Evolutionary conservation across 2,797 vertebrate species (phyloP), one percentile per base, ranked within the genome.

Genomic region (Rhinatrema bivittatum): DNA sequence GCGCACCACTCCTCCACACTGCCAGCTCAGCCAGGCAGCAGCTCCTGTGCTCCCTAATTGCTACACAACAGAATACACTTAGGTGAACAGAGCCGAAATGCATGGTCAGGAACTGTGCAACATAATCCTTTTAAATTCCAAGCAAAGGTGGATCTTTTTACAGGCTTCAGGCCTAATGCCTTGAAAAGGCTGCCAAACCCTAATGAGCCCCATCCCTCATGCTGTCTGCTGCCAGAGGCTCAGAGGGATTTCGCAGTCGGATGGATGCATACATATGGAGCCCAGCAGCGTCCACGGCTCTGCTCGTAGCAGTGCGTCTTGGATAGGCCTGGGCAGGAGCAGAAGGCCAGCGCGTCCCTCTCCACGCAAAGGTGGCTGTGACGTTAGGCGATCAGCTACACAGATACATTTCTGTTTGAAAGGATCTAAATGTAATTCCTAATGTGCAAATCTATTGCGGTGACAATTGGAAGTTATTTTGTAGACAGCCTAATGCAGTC

Each of bases 201-300:
- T 57, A 55, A 55, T 48, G 55, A 67, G 50, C 39, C 53, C n/a
- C 25, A 15, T 16, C 29, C 42, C 25, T 44, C 47, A 35, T 24
- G 40, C 30, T 36, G n/a, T 46, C 42, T 48, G 24, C 31, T 39
- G 48, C 42, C 26, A 14, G 32, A 25, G 38, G 32, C 24, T 30
- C 7, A 1, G 2, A 26, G 34, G 21, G 38, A 30, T 36, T 50
- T 43, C 46, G 53, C 55, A 37, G 45, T 17, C 20, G 32, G 40
- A 46, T 35, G 34, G 53, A 44, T 7, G 10, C 18, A 44, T 7
- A 10, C 18, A 20, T n/a, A n/a, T n/a, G n/a, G n/a, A n/a, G n/a
- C n/a, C n/a, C n/a, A n/a, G n/a, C n/a, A n/a, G n/a, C n/a, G n/a
- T n/a, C n/a, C n/a, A n/a, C n/a, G n/a, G n/a, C n/a, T n/a, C n/a